Conservation (phyloP, 2,888 invertebrate genomes). For the Macrophya alboannulata region DNA sequence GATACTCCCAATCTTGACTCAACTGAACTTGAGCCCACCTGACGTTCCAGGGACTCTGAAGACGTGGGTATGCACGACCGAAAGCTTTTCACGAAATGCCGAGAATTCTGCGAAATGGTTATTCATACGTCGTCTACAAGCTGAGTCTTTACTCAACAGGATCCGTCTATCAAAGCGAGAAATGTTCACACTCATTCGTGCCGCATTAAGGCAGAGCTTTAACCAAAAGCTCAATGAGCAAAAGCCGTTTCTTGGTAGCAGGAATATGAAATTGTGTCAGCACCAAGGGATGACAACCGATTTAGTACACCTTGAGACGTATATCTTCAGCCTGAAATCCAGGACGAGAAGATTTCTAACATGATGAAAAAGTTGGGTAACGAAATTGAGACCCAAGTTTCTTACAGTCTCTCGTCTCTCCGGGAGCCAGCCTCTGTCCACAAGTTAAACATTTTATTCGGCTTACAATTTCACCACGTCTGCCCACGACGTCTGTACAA, state of each 20-base stretch:
- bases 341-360: not conserved
- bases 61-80: not conserved
- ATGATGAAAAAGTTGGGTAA: not conserved
- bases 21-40: not conserved
- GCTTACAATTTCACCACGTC: conserved; percentile 31
- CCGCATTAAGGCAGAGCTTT: conserved; percentile 3
- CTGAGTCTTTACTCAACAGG: not conserved
- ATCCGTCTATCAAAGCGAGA: conserved; percentile 1
- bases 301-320: conserved; percentile 12
- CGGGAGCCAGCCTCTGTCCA: not conserved
- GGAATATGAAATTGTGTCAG: not conserved
- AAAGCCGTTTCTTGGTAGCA: not conserved
- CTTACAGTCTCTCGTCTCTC: conserved; percentile 2
- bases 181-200: not conserved
- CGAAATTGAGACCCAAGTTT: not conserved
- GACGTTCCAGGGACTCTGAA: too few species aligned
- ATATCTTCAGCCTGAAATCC: not conserved
- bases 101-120: not conserved
- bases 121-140: not conserved
- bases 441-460: conserved; percentile 34
- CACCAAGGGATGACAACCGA: not conserved
- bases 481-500: conserved; percentile 33
- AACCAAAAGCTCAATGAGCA: not conserved
- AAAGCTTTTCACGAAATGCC: not conserved
- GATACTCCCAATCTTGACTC: not conserved